phyloP scores from a whole-genome alignment of 2,797 vertebrate genomes.

The Ambastaia sidthimunki region DNA sequence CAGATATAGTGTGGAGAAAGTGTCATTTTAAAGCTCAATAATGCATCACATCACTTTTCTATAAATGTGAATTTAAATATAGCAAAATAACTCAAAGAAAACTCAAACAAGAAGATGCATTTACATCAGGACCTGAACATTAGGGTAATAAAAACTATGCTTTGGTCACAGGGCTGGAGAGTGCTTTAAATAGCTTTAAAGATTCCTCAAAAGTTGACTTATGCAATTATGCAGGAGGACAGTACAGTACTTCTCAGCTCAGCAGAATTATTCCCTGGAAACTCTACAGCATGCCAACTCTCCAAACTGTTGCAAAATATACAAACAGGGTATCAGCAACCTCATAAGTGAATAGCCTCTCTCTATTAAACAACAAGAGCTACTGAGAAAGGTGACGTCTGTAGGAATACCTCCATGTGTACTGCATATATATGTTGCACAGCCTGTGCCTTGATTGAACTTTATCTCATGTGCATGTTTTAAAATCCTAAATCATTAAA shows the following conservation, averaged over 20 bases:
- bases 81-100: background rate
- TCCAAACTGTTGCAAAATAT: background rate
- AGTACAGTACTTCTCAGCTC: background rate
- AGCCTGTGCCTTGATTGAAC: too few relatives aligned
- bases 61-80: background rate
- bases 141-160: background rate
- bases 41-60: background rate
- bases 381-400: too few relatives aligned
- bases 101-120: background rate
- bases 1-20: background rate
- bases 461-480: too few relatives aligned
- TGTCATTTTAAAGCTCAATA: background rate
- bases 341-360: background rate
- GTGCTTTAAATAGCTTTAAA: background rate
- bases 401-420: too few relatives aligned
- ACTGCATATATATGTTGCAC: too few relatives aligned
- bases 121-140: background rate
- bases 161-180: background rate
- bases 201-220: background rate
- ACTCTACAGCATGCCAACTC: constrained; percentile 12
- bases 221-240: background rate
- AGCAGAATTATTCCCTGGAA: background rate
- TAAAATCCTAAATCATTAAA: too few relatives aligned
- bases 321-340: background rate
- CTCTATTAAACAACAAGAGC: too few relatives aligned